Percentiles rank a stretch among this genome's conserved stretches.
Evolutionary conservation across 2,113 vertebrate species (phyloP).

Genomic region (Lagenorhynchus albirostris): DNA sequence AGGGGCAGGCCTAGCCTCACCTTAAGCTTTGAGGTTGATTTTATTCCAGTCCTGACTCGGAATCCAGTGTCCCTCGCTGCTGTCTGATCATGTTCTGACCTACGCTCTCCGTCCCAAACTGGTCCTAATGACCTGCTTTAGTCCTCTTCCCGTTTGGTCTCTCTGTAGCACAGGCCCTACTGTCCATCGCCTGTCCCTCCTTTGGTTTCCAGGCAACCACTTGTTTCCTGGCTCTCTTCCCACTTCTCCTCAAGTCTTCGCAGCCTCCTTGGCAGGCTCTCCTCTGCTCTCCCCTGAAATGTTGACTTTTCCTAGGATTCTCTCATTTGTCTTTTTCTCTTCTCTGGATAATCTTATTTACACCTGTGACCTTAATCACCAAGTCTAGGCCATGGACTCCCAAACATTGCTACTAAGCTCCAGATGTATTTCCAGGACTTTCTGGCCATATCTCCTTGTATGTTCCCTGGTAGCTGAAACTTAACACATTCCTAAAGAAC

Average conservation of each 20-base stretch:
- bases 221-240: not conserved
- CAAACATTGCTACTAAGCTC: not conserved
- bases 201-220: not conserved
- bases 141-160: not conserved
- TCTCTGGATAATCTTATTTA: not conserved
- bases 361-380: not conserved
- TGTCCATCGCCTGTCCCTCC: not conserved
- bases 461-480: not conserved
- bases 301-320: not conserved
- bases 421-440: not conserved
- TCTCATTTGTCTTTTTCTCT: not conserved
- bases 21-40: not conserved
- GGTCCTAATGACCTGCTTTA: not conserved
- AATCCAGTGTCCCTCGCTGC: not conserved
- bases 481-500: not conserved
- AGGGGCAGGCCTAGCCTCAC: not conserved
- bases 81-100: not conserved
- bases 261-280: not conserved
- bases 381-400: not conserved
- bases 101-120: not conserved
- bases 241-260: not conserved
- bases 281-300: not conserved
- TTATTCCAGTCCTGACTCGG: not conserved
- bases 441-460: not conserved
- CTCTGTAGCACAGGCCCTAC: not conserved